A percentile compares a stretch with the other conserved stretches of the same genome.
These are phyloP conservation scores for Ephialtes manifestator DNA, from an alignment of 2,888 invertebrate species.

Conservation along the genomic window DNA sequence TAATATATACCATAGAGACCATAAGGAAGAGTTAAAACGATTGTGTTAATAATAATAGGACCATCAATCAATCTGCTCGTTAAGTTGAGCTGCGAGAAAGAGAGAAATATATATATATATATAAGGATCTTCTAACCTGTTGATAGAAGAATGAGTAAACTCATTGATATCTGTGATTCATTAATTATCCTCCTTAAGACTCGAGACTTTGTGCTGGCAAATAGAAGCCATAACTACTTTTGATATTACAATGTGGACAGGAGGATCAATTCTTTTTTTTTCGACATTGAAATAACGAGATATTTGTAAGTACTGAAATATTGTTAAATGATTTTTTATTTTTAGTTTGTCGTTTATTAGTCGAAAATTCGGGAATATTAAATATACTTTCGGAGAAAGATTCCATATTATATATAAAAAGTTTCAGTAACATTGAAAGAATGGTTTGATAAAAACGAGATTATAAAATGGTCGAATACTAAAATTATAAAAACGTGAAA, in stretches of 20 bases:
- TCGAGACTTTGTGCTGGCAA: neutral
- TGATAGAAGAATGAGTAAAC: slow-evolving; percentile 48
- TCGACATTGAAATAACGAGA: too few relatives aligned
- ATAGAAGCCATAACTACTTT: neutral
- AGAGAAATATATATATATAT: neutral
- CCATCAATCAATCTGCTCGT: slow-evolving; percentile 58
- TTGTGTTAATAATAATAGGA: slow-evolving; percentile 60
- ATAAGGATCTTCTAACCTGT: slow-evolving; percentile 38
- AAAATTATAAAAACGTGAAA: too few relatives aligned
- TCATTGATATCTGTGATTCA: slow-evolving; percentile 39
- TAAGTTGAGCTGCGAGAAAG: slow-evolving; percentile 19
- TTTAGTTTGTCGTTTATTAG: too few relatives aligned
- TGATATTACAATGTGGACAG: neutral
- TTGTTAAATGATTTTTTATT: too few relatives aligned
- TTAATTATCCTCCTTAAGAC: slow-evolving; percentile 3
- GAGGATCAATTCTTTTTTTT: neutral
- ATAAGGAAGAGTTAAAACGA: slow-evolving; percentile 53
- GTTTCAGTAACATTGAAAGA: too few relatives aligned
- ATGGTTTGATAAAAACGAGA: too few relatives aligned
- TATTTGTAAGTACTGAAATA: too few relatives aligned
- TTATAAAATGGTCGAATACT: too few relatives aligned
- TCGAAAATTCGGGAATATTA: too few relatives aligned
- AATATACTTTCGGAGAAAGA: too few relatives aligned
- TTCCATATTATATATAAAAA: too few relatives aligned
- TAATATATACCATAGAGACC: slow-evolving; percentile 14